These are phyloP conservation scores for Papilio demoleus DNA, from an alignment of 2,888 invertebrate species.

Conservation along the genomic window DNA sequence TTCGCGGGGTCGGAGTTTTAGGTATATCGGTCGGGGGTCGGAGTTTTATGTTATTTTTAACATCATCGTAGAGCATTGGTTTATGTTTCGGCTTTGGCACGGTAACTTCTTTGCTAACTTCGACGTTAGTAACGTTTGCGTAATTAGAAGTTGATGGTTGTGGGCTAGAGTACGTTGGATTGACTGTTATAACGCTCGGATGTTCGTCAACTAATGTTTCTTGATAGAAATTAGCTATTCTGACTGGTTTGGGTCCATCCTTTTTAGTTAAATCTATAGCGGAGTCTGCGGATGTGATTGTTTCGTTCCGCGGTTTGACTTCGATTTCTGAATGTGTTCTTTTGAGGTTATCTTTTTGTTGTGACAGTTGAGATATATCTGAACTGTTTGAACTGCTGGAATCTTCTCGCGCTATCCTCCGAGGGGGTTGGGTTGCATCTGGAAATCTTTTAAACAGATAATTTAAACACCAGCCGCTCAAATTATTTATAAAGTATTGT, in stretches of 20 bases:
- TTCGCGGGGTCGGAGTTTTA: conserved; percentile 46
- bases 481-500: too few relatives aligned
- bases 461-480: too few relatives aligned
- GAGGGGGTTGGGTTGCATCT: conserved; percentile 61
- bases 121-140: conserved; percentile 55
- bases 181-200: conserved; percentile 70
- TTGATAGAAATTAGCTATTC: conserved; percentile 76
- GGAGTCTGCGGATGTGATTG: conserved; percentile 58
- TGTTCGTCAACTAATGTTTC: conserved; percentile 70
- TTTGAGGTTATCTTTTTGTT: conserved; percentile 54
- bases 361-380: conserved; percentile 51
- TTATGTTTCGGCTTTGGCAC: conserved; percentile 56
- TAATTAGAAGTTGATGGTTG: conserved; percentile 74
- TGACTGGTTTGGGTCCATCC: conserved; percentile 54
- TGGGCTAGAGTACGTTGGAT: conserved; percentile 70
- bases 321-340: conserved; percentile 59
- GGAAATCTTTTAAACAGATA: conserved; percentile 58
- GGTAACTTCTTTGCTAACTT: conserved; percentile 55
- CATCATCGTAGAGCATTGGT: conserved; percentile 49
- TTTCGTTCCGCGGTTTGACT: conserved; percentile 55
- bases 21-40: too few relatives aligned
- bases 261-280: conserved; percentile 67
- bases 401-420: conserved; percentile 67
- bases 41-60: conserved; percentile 50
- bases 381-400: conserved; percentile 72